Base-by-base conservation (phyloP, 2,888 invertebrate genomes). In the Patella caerulea region DNA sequence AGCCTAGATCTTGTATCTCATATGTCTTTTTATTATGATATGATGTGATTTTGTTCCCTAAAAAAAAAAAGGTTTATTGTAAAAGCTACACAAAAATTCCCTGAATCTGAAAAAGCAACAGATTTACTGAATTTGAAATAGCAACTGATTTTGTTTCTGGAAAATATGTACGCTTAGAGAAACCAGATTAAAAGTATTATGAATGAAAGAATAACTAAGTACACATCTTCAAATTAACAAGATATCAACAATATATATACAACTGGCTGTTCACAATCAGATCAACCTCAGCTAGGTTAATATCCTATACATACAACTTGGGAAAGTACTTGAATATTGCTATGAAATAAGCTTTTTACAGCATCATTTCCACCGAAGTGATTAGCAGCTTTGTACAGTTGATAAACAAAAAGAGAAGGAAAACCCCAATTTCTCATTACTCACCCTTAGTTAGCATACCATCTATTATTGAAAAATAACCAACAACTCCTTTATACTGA, bases 41-140 rank as follows among this genome's bases (percentile, higher is more conserved):
- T 17, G 95, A 96, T 79, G 94, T 94, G 19, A 99, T 95, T 81
- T 94, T 93, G 86, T 97, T 95, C 0, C 97, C 97, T 90, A 95
- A 96, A 93, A 52, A 96, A 92, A 84, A 95, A 94, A 77, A 97
- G 92, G 0, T 95, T 34, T 29, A 14, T 71, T 24, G 72, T 15
- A 54, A 12, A 73, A 29, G 15, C 4, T 12, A 53, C 29, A n/a
- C 7, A 55, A 9, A 9, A 71, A 29, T 0, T 71, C n/a, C 24
- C 24, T 1, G 17, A 17, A 17, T n/a, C 14, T 1, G 7, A 17
- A 19, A 71, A 1, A 65, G 65, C 65, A n/a, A 65, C n/a, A n/a
- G 65, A 65, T 65, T 12, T 12, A 65, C 34, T 17, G 29, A 73
- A 17, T 17, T 17, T 52, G 17, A 54, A 17, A 73, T n/a, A 73